phyloP scores from a whole-genome alignment of 2,888 invertebrate species.

The Danaus chrysippus region DNA sequence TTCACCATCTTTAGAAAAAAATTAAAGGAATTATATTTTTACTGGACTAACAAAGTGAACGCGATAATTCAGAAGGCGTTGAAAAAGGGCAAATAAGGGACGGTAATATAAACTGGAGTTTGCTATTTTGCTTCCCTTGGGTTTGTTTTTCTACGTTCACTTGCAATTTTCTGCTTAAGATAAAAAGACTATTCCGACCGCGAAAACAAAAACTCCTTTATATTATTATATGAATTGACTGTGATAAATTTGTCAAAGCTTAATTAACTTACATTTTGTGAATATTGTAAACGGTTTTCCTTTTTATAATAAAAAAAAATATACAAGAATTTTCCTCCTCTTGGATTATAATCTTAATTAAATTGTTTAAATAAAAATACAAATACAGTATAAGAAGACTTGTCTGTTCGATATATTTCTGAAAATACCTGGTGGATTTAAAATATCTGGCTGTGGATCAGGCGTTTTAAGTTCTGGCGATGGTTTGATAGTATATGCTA shows the following conservation, averaged over 20 bases:
- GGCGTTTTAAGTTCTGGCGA: constrained; percentile 77
- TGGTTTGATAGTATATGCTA: constrained; percentile 90
- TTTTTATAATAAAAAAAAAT: neutral
- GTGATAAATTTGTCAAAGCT: constrained; percentile 23
- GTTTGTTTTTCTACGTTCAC: constrained; percentile 29
- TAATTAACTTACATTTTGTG: constrained; percentile 15
- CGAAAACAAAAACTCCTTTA: constrained; percentile 22
- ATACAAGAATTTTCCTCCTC: constrained; percentile 1
- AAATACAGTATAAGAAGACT: neutral
- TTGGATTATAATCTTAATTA: neutral
- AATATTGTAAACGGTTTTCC: neutral
- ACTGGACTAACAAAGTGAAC: constrained; percentile 17
- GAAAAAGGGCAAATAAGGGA: constrained; percentile 27
- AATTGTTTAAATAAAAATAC: neutral
- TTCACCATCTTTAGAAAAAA: constrained; percentile 53
- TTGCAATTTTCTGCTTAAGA: constrained; percentile 27
- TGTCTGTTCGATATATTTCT: neutral
- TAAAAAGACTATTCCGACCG: constrained; percentile 26
- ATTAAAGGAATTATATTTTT: constrained; percentile 15
- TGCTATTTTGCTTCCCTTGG: constrained; percentile 29
- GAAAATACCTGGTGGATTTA: constrained; percentile 83
- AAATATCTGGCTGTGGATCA: constrained; percentile 87
- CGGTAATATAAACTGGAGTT: constrained; percentile 28
- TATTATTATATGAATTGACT: constrained; percentile 21
- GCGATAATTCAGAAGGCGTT: constrained; percentile 29